Base-by-base conservation (phyloP, 2,113 vertebrate genomes). In the Cryptotis parvus region DNA sequence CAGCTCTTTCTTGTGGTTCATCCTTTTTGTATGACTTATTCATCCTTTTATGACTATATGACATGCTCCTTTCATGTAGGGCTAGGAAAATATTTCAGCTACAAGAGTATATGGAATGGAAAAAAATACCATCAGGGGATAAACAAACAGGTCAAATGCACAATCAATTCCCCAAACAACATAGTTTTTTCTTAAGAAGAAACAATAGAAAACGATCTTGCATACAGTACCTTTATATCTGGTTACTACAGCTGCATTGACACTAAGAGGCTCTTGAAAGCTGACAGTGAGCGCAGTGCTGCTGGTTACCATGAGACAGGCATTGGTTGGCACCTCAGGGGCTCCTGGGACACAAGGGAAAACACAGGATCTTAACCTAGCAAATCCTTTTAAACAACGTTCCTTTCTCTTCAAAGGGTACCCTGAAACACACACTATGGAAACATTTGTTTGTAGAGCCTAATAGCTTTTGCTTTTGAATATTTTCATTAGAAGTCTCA, bases 211-310 rank as follows among this genome's bases (percentile, higher is more conserved):
- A 96, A 75, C 45, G 45, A 68, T 58, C 45, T 84, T 31, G 93
- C 96, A 92, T 79, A 10, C 91, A 93, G 76, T 98, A 99, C 99
- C 99, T 99, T 98, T 99, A 97, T 99, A 99, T 97, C 98, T 99
- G 96, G 99, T 99, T 92, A 99, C 98, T 90, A 99, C 98, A 43
- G 99, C 98, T 76, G 99, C 98, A 93, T 99, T 99, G 95, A 99
- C 98, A 92, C 98, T 98, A 84, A 98, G 98, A n/a, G 99, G 99
- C 96, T 99, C 99, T 92, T 99, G 99, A 96, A 99, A 99, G 97
- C 97, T 98, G 98, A 99, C 98, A 39, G 98, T 99, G 97, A 99
- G 98, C 43, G 99, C 97, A 83, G 97, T 98, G 96, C 98, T 99
- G 96, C 99, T 98, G 91, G 98, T 99, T 95, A 99, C 98, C 97